These are phyloP conservation scores for Eurytoma adleriae DNA, from an alignment of 2,888 invertebrate genomes.

Conservation along the genomic window DNA sequence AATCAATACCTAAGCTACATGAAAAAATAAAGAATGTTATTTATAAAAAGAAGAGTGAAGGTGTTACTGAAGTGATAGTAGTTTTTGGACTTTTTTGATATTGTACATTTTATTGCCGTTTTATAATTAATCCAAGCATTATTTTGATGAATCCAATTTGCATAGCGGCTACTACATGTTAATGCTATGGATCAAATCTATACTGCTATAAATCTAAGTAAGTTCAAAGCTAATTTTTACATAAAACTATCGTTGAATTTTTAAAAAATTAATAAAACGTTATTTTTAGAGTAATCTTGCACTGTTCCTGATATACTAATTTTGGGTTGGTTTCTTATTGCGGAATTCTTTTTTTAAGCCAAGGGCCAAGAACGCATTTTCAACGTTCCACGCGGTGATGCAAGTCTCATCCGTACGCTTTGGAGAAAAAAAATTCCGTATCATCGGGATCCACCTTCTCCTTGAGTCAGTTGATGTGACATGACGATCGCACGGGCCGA, in stretches of 20 bases:
- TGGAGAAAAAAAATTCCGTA: too few species aligned
- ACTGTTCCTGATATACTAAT: slow-evolving; percentile 81
- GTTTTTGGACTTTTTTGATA: slow-evolving; percentile 84
- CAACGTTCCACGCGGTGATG: too few species aligned
- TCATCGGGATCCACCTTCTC: too few species aligned
- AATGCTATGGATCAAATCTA: slow-evolving; percentile 80
- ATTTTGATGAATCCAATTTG: slow-evolving; percentile 78
- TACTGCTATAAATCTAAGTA: slow-evolving; percentile 79
- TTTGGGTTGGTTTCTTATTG: slow-evolving; percentile 84
- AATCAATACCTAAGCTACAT: slow-evolving; percentile 80
- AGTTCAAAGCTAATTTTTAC: slow-evolving; percentile 62
- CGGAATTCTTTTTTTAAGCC: slow-evolving; percentile 92
- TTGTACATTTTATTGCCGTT: slow-evolving; percentile 83
- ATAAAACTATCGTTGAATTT: background rate
- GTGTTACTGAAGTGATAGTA: slow-evolving; percentile 78
- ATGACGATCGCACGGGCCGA: too few species aligned
- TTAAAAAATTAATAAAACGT: slow-evolving; percentile 13
- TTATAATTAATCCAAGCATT: slow-evolving; percentile 80
- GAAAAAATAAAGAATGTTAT: slow-evolving; percentile 79
- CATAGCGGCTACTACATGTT: slow-evolving; percentile 77
- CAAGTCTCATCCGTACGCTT: too few species aligned
- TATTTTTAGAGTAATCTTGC: slow-evolving; percentile 76
- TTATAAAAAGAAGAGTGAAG: slow-evolving; percentile 70
- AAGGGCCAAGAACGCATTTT: too few species aligned
- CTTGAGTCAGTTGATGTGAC: too few species aligned